Base-by-base conservation (phyloP, 2,888 invertebrate species). In the Perizoma affinitatum region DNA sequence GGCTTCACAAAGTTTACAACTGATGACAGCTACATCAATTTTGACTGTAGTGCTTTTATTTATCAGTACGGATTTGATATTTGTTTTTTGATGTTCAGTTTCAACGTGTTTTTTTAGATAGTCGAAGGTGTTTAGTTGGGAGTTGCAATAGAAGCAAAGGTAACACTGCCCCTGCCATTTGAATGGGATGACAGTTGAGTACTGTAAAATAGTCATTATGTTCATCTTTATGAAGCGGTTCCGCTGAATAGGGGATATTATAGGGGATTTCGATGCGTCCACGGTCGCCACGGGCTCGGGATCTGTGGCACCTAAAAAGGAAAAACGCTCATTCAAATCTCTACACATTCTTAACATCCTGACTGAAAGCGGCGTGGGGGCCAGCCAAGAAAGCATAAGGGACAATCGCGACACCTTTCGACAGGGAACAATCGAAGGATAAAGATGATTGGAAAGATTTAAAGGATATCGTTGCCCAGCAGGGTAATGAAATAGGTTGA, bases 111-210 rank as follows among this genome's bases (percentile, higher is more conserved):
- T 83, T 76, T 89, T 90, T 1, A 94, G 72, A 0, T 69, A 55
- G 2, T 74, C 65, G 0, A 80, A 72, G 4, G 80, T 76, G 80
- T 85, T 86, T 33, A 87, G 86, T 2, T 76, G 58, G n/a, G 78
- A 73, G 67, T 89, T 88, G 64, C 92, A 92, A 65, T 78, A 90
- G 80, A 90, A 91, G 61, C 92, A 92, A 4, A 90, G 79, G 51
- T 86, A 92, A 56, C 82, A 82, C 57, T 90, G 89, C 38, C 89
- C 75, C 50, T 89, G 88, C 91, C 91, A 92, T 71, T 90, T 92
- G 67, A 92, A 92, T 0, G 91, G 91, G 2, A 86, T 6, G 0
- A 77, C 84, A 0, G 83, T 87, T 6, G 91, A 85, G 5, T 69
- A 71, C 74, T 91, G 87, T 72, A 92, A 73, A 58, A 92, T 71